phyloP scores from a whole-genome alignment of 2,113 vertebrate species.

The Dasyurus viverrinus region DNA sequence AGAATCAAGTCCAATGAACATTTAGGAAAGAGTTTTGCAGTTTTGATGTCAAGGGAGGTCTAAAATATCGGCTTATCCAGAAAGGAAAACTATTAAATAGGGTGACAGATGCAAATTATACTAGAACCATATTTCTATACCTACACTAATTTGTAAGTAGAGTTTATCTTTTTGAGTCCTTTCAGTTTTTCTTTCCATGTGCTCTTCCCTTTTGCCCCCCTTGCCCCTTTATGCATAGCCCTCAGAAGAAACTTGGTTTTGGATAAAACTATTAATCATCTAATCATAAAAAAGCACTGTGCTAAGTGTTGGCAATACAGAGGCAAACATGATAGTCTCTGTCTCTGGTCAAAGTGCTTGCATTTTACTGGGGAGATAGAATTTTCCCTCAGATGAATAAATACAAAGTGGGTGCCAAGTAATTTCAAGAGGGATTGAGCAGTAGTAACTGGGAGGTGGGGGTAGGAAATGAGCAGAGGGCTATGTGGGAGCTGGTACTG shows the following conservation, averaged over 20 bases:
- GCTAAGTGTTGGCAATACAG: not conserved
- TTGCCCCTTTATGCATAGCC: not conserved
- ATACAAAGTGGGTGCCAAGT: not conserved
- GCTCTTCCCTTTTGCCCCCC: not conserved
- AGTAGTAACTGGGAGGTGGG: not conserved
- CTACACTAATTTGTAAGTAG: not conserved
- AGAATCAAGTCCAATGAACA: conserved; percentile 42
- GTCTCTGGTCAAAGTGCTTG: not conserved
- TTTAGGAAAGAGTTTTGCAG: not conserved
- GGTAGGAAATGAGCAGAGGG: not conserved
- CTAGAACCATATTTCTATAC: conserved; percentile 23
- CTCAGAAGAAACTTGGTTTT: not conserved
- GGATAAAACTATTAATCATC: not conserved
- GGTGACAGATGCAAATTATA: not conserved
- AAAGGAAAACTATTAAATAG: not conserved
- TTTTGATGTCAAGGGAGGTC: conserved; percentile 15
- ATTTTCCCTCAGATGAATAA: not conserved
- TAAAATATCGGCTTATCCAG: not conserved
- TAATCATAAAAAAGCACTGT: not conserved
- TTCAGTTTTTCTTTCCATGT: not conserved
- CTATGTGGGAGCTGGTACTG: not conserved
- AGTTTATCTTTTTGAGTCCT: not conserved
- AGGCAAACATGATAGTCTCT: not conserved
- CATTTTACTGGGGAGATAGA: not conserved
- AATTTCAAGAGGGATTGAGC: not conserved